Evolutionary conservation across 2,113 vertebrate species (phyloP), one percentile per base, ranked within the genome.

Genomic region (Notothenia rossii): DNA sequence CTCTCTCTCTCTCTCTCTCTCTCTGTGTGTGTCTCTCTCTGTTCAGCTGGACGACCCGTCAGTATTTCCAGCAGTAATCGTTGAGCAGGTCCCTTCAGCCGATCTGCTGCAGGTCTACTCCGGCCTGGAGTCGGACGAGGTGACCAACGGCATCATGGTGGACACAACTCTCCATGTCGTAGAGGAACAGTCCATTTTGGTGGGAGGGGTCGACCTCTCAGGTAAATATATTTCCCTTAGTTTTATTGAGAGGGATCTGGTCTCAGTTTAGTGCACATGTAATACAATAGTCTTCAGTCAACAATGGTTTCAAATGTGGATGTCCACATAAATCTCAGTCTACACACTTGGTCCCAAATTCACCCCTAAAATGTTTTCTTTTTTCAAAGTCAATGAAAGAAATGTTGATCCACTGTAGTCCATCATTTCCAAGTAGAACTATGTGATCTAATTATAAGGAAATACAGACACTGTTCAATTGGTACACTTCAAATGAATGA

Each of bases 51-150:
- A 97, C 45, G 96, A 97, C 86, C 96, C 96, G 2, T 96, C 96
- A 1, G 96, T 96, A 66, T 97, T 97, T 83, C 96, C 96, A 43
- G 96, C 96, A 0, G 96, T 96, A 77, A 97, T 97, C 2, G 96
- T 97, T 64, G 96, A 97, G 86, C 96, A 96, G 87, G 94, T 97
- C 43, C 96, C 96, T 0, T 88, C 96, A 18, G 91, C 96, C 0
- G 96, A 97, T 88, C 93, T 97, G 82, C 93, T 97, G 91, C 96
- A 96, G 85, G 96, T 97, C 58, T 97, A 96, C 86, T 96, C 96
- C 0, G 96, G 96, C 43, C 93, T 97, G 75, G 96, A 97, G 71
- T 93, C 94, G 0, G 96, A 97, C 33, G 96, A 96, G 33, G 93
- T 93, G 87, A 92, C 94, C 86, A 96, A 94, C 13, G 94, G 96